Conservation (phyloP, 1,140 invertebrate genomes). For the Lamellibrachia luymesi region DNA sequence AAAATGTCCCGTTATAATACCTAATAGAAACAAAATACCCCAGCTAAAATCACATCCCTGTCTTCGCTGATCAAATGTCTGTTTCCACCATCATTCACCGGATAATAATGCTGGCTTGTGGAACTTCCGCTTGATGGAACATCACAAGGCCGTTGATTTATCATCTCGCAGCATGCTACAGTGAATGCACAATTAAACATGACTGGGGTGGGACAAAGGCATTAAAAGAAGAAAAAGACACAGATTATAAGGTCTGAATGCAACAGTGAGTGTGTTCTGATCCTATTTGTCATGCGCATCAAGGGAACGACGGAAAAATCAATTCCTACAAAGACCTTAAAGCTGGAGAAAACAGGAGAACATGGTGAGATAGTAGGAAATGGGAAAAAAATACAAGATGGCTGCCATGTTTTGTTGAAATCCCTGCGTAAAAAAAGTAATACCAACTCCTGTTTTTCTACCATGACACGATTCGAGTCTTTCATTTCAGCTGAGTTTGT, state of each 20-base stretch:
- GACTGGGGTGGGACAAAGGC: not conserved
- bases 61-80: not conserved
- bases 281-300: not conserved
- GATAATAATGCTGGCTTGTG: not conserved
- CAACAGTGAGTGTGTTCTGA: not conserved
- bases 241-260: not conserved
- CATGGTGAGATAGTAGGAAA: not conserved
- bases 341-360: not conserved
- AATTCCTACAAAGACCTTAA: not conserved
- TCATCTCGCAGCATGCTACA: not conserved
- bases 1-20: no score
- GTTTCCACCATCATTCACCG: not conserved
- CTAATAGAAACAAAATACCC: not conserved
- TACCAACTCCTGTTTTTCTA: not conserved
- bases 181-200: constrained; percentile 1
- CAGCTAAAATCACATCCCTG: not conserved
- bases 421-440: not conserved
- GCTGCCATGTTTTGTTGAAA: not conserved
- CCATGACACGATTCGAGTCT: not conserved
- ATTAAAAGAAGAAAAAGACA: not conserved
- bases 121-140: not conserved
- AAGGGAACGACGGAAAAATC: not conserved
- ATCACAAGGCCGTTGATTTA: not conserved
- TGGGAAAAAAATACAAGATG: not conserved
- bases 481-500: not conserved